Evolutionary conservation across 2,113 vertebrate species (phyloP).

Genomic region (Columba livia): DNA sequence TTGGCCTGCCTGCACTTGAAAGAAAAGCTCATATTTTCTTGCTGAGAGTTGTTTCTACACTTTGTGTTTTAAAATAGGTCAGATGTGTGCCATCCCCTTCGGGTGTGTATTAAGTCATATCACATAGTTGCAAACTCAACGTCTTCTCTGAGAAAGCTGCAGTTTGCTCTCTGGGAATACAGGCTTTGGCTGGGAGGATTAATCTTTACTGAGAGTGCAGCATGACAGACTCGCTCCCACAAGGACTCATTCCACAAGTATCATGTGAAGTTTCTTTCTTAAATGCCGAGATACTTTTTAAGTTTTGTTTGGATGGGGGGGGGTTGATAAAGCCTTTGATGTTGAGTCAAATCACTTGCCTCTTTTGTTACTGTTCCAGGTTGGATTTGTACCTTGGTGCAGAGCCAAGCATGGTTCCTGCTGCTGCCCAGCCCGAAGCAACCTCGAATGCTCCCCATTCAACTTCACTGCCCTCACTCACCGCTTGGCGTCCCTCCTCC

Average conservation of each 20-base stretch:
- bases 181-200: neutral
- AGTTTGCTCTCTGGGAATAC: neutral
- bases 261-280: neutral
- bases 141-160: neutral
- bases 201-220: neutral
- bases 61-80: conserved; percentile 45
- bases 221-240: neutral
- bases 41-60: neutral
- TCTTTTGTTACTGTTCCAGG: neutral
- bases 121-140: neutral
- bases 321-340: neutral
- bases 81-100: neutral
- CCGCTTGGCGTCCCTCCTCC: neutral
- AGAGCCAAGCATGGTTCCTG: neutral
- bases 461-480: rapidly evolving
- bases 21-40: conserved; percentile 24
- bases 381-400: neutral
- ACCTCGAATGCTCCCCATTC: neutral
- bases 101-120: conserved; percentile 4
- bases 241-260: neutral
- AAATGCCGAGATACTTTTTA: neutral
- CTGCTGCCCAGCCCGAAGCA: neutral
- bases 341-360: neutral
- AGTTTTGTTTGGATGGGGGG: neutral
- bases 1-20: conserved; percentile 11